Evolutionary conservation across 2,113 vertebrate genomes (phyloP).

Genomic region (Tapirus terrestris): DNA sequence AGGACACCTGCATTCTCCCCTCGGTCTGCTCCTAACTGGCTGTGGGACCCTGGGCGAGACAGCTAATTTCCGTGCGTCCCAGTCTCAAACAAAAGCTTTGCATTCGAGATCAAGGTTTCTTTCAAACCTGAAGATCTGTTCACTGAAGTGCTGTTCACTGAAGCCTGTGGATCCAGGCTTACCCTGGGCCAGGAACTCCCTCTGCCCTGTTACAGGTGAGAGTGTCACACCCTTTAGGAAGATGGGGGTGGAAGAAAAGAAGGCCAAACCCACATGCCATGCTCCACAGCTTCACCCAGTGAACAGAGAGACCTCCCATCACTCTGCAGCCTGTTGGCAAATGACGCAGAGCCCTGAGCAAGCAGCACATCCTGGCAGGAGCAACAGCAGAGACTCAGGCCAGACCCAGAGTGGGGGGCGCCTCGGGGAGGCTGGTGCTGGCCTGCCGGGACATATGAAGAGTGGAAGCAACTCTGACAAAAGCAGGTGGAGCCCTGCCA

Average conservation of each 20-base stretch:
- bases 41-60: accelerated
- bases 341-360: not conserved
- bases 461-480: not conserved
- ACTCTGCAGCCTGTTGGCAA: accelerated
- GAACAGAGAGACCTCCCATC: no score
- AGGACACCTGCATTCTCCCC: not conserved
- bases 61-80: no score
- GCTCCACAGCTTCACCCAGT: not conserved
- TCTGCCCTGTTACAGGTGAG: not conserved
- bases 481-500: not conserved
- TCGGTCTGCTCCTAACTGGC: not conserved
- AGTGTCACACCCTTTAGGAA: not conserved
- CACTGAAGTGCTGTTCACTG: accelerated
- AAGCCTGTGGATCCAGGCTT: not conserved
- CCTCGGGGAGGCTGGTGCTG: not conserved
- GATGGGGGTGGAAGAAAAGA: not conserved
- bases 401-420: accelerated
- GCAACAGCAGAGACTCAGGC: not conserved
- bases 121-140: not conserved
- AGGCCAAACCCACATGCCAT: not conserved
- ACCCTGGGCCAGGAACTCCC: not conserved
- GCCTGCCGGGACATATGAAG: accelerated
- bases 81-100: not conserved
- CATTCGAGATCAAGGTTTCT: not conserved
- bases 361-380: not conserved